These are phyloP conservation scores for Potamarius usumacintae DNA, from an alignment of 2,113 vertebrate genomes.

Conservation along the genomic window DNA sequence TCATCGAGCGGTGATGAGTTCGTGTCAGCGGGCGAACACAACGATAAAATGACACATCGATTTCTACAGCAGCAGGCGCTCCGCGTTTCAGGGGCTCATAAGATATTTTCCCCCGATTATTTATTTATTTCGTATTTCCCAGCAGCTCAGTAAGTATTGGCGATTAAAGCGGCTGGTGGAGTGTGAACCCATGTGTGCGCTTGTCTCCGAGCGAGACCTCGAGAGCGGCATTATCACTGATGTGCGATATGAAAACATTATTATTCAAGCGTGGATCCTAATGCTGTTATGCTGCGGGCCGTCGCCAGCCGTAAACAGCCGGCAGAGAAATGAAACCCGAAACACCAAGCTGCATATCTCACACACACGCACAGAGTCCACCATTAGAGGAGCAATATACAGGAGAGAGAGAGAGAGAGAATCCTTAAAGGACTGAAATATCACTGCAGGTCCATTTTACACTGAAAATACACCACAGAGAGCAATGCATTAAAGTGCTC, in stretches of 20 bases:
- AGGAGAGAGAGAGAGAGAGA: conserved; percentile 42
- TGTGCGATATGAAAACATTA: conserved; percentile 68
- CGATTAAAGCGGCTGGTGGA: conserved; percentile 40
- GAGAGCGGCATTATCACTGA: conserved; percentile 63
- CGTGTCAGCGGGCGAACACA: conserved; percentile 45
- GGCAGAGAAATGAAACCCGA: conserved; percentile 74
- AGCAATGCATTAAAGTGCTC: not conserved
- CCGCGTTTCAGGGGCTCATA: conserved; percentile 41
- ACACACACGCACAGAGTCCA: conserved; percentile 66
- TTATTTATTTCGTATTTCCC: conserved; percentile 26
- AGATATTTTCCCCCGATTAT: not conserved
- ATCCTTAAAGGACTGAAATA: conserved; percentile 24
- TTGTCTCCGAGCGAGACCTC: conserved; percentile 62
- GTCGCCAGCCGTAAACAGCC: conserved; percentile 72
- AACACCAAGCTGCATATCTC: conserved; percentile 70
- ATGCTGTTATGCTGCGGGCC: conserved; percentile 72
- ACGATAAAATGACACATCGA: conserved; percentile 51
- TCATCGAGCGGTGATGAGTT: conserved; percentile 43
- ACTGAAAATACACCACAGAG: conserved; percentile 32
- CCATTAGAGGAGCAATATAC: conserved; percentile 64
- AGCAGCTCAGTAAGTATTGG: conserved; percentile 39
- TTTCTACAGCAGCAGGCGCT: conserved; percentile 36
- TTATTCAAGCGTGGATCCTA: conserved; percentile 73
- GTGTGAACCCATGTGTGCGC: conserved; percentile 60
- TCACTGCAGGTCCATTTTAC: conserved; percentile 30